These are phyloP conservation scores for Sebastes baramenuke DNA, from an alignment of 2,797 vertebrate species.

Conservation along the genomic window DNA sequence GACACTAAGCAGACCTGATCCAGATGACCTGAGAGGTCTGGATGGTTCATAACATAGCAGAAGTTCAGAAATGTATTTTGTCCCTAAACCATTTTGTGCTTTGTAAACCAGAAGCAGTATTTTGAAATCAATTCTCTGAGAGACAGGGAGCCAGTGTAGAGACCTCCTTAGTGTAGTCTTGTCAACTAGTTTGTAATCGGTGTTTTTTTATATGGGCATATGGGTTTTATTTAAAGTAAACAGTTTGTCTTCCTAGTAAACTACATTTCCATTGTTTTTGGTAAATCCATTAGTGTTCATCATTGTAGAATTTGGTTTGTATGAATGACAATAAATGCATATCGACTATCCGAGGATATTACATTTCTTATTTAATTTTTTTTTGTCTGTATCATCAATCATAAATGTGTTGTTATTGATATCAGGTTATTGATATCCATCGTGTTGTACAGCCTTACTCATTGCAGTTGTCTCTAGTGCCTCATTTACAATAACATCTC, in stretches of 20 bases:
- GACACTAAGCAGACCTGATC: too few relatives aligned
- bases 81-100: too few relatives aligned
- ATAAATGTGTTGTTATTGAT: background rate
- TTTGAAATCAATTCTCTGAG: too few relatives aligned
- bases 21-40: too few relatives aligned
- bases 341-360: background rate
- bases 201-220: background rate
- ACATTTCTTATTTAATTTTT: too few relatives aligned
- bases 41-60: too few relatives aligned
- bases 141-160: too few relatives aligned
- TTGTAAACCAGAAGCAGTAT: too few relatives aligned
- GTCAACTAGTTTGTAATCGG: background rate
- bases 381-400: background rate
- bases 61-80: too few relatives aligned
- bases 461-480: background rate
- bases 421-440: background rate
- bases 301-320: background rate
- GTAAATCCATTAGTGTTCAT: background rate
- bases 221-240: background rate
- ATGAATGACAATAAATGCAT: background rate
- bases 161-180: background rate
- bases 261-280: background rate
- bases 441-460: background rate
- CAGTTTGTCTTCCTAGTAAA: background rate
- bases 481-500: background rate